phyloP scores from a whole-genome alignment of 2,888 invertebrate genomes.

The Leptopilina drosophilae region DNA sequence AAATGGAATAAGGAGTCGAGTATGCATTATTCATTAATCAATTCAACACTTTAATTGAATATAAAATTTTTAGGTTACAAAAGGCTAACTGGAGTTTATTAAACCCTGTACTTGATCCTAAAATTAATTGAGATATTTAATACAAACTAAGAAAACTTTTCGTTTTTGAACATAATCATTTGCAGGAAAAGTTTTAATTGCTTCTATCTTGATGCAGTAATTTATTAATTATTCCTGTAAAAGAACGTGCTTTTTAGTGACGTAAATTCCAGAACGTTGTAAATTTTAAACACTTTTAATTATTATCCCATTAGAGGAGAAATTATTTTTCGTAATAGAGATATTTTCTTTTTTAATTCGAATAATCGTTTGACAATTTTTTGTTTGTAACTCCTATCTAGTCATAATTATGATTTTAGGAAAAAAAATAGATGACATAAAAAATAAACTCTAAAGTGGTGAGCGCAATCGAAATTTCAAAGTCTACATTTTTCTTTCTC shows the following conservation, averaged over 20 bases:
- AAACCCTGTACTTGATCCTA: not conserved
- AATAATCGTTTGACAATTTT: too few relatives aligned
- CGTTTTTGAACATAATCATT: not conserved
- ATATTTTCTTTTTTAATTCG: too few relatives aligned
- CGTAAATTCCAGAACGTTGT: too few relatives aligned
- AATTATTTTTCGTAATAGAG: too few relatives aligned
- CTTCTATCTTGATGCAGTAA: too few relatives aligned
- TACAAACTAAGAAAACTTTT: not conserved
- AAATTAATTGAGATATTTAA: not conserved
- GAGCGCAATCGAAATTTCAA: constrained; percentile 18
- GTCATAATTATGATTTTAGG: not conserved
- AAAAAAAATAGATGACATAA: not conserved
- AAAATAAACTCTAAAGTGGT: constrained; percentile 23
- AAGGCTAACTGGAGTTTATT: constrained; percentile 11
- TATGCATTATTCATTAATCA: constrained; percentile 23
- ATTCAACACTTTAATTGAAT: constrained; percentile 4
- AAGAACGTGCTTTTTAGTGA: too few relatives aligned
- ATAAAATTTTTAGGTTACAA: not conserved
- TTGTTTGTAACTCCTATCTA: not conserved
- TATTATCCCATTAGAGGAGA: too few relatives aligned
- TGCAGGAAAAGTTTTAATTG: not conserved
- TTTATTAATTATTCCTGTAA: too few relatives aligned
- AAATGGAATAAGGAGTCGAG: constrained; percentile 25
- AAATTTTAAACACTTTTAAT: too few relatives aligned
- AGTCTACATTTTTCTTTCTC: constrained; percentile 51